Evolutionary conservation across 2,113 vertebrate species (phyloP).

Genomic region (Anoura caudifer): DNA sequence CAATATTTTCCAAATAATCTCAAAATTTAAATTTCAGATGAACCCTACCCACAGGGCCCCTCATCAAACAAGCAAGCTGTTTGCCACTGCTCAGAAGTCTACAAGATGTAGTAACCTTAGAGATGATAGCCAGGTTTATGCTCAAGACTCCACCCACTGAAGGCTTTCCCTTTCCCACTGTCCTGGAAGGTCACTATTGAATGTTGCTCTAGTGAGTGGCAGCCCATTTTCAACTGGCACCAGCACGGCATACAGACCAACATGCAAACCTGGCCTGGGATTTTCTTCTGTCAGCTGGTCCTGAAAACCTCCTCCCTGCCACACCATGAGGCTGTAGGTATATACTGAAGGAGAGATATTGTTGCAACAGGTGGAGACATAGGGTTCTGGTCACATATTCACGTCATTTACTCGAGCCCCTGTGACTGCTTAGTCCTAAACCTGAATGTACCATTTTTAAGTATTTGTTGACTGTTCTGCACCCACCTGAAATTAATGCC

Average conservation of each 20-base stretch:
- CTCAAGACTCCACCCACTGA: background rate
- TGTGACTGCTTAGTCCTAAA: background rate
- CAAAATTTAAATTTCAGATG: background rate
- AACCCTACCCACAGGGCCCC: background rate
- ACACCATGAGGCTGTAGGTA: background rate
- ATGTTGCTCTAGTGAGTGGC: background rate
- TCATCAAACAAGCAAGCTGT: background rate
- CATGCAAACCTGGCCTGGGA: background rate
- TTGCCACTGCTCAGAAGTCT: background rate
- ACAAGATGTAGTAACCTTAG: background rate
- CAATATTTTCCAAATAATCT: background rate
- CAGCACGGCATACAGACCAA: background rate
- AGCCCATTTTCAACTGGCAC: background rate
- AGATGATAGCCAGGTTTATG: background rate
- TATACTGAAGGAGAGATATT: no score
- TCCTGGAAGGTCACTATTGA: background rate
- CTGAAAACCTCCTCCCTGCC: background rate
- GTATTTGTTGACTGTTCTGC: background rate
- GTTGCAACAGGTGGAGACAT: background rate
- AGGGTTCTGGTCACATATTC: background rate
- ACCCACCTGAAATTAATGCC: background rate
- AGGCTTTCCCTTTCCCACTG: background rate
- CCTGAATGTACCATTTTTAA: background rate
- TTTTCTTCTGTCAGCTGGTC: background rate
- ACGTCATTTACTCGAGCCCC: background rate